Percentiles rank a stretch among this genome's conserved stretches.
phyloP scores from a whole-genome alignment of 2,888 invertebrate species.

The Ferrisia virgata region DNA sequence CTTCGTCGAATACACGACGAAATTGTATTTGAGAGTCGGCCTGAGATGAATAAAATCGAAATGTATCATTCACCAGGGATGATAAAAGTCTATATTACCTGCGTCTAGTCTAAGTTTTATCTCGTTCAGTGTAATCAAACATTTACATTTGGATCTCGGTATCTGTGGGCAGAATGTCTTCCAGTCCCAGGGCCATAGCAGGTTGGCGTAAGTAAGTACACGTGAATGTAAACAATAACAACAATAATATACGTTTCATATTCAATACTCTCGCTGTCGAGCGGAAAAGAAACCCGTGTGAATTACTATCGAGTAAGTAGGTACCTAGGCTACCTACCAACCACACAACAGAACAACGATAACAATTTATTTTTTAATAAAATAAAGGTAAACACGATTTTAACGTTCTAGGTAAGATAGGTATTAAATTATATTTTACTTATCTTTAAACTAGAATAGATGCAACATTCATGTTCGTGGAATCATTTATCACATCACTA shows the following conservation, averaged over 20 bases:
- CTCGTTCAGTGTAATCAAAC: not conserved
- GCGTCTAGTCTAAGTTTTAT: not conserved
- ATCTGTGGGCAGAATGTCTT: not conserved
- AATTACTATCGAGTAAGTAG: not conserved
- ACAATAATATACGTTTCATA: not conserved
- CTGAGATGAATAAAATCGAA: not conserved
- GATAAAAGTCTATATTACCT: not conserved
- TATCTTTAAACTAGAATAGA: not conserved
- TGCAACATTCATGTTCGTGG: not conserved
- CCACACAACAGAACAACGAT: too few relatives aligned
- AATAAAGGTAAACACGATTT: not conserved
- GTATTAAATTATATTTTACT: not conserved
- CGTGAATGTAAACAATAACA: not conserved
- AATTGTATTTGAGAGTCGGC: not conserved
- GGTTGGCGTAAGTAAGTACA: not conserved
- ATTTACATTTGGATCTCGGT: not conserved
- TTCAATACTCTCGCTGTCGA: not conserved
- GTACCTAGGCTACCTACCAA: too few relatives aligned
- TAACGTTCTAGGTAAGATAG: too few relatives aligned
- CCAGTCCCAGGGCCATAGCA: constrained; percentile 3
- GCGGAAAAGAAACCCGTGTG: not conserved
- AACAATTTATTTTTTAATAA: too few relatives aligned
- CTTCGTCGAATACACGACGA: not conserved
- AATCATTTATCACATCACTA: not conserved
- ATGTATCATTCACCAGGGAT: not conserved